phyloP scores from a whole-genome alignment of 1,140 invertebrate genomes.

The Hylaeus volcanicus region DNA sequence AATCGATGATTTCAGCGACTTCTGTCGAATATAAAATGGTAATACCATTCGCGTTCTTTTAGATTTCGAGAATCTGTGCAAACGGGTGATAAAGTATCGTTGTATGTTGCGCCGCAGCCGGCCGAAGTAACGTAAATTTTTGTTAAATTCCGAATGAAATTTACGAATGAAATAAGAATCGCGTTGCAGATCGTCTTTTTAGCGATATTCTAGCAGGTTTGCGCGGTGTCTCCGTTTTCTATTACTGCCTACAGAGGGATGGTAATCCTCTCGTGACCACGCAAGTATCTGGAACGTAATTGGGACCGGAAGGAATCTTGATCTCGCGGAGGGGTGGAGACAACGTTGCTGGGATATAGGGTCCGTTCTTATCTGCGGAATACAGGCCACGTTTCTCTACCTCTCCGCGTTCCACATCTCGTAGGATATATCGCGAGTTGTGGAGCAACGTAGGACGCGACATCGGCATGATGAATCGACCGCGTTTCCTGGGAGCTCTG shows the following conservation, averaged over 20 bases:
- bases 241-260: neutral
- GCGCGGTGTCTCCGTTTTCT: neutral
- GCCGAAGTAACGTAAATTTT: no score
- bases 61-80: no score
- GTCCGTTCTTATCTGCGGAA: conserved; percentile 77
- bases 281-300: conserved; percentile 44
- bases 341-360: conserved; percentile 68
- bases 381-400: conserved; percentile 70
- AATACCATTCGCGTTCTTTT: no score
- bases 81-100: no score
- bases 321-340: conserved; percentile 50
- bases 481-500: conserved; percentile 69
- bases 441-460: conserved; percentile 55
- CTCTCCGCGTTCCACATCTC: conserved; percentile 42
- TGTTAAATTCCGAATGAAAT: no score
- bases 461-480: conserved; percentile 77
- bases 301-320: conserved; percentile 46
- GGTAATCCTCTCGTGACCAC: conserved; percentile 45
- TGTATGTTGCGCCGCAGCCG: no score
- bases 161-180: no score
- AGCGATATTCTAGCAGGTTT: no score
- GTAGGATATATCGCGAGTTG: conserved; percentile 62
- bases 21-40: no score
- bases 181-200: no score
- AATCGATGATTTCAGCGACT: no score